Conservation (phyloP, 2,797 vertebrate genomes). For the Synaphobranchus kaupii region DNA sequence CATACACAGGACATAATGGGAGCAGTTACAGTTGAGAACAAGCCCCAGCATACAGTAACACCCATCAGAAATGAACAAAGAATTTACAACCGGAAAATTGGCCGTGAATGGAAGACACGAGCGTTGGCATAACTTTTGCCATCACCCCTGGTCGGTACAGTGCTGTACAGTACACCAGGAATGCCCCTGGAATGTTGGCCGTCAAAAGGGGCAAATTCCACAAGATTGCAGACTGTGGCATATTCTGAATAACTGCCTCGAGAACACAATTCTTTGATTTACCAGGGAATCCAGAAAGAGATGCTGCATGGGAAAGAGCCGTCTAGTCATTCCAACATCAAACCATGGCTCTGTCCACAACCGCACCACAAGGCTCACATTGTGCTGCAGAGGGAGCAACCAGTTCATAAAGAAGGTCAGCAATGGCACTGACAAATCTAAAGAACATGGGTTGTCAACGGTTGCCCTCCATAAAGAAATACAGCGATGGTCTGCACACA, state of each 20-base stretch:
- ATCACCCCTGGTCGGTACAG: slow-evolving; percentile 58
- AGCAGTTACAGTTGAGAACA: slow-evolving; percentile 20
- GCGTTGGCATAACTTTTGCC: slow-evolving; percentile 56
- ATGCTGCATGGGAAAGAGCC: slow-evolving; percentile 43
- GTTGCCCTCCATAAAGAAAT: slow-evolving; percentile 16
- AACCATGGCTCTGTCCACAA: slow-evolving; percentile 37
- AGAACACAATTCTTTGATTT: slow-evolving; percentile 49
- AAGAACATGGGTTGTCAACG: slow-evolving; percentile 36
- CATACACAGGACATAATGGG: neutral
- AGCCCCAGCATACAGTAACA: slow-evolving; percentile 37
- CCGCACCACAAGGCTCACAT: slow-evolving; percentile 55
- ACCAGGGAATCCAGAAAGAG: slow-evolving; percentile 16
- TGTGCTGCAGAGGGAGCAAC: slow-evolving; percentile 54
- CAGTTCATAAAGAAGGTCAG: slow-evolving; percentile 63
- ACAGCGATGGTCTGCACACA: slow-evolving; percentile 42
- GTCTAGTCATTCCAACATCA: slow-evolving; percentile 43
- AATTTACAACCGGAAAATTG: slow-evolving; percentile 38
- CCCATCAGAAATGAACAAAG: slow-evolving; percentile 12
- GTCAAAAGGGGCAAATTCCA: slow-evolving; percentile 60
- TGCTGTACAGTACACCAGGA: slow-evolving; percentile 46
- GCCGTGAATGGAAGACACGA: slow-evolving; percentile 53
- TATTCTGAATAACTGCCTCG: slow-evolving; percentile 49
- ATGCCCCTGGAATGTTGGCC: slow-evolving; percentile 51
- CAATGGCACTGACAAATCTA: slow-evolving; percentile 45
- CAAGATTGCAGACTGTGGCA: slow-evolving; percentile 31